Base-by-base conservation (phyloP, 2,797 vertebrate genomes). In the Acropternis orthonyx region DNA sequence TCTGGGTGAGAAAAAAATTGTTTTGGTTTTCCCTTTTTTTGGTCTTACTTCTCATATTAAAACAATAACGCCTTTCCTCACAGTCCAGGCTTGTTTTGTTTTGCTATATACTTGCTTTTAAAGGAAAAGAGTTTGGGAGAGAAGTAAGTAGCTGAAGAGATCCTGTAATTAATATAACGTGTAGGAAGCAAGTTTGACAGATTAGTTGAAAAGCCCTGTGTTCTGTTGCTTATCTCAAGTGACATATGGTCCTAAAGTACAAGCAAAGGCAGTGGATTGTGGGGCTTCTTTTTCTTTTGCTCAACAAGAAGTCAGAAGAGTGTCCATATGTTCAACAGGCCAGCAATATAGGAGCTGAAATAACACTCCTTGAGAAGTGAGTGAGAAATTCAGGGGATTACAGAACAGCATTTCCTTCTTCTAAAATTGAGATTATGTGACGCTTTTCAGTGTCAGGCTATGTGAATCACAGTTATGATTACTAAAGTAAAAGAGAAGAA, bases 121-220 rank as follows among this genome's bases (percentile, higher is more conserved):
- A 78, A 48, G 48, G 61, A 72, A 88, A 95, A 54, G 54, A 90
- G 41, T 79, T 84, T 63, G n/a, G 26, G 44, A 48, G 37, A 76
- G 77, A 72, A 92, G 56, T 86, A 88, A 92, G 58, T 85, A 88
- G n/a, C 73, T 39, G 58, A 81, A 89, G 89, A 94, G 90, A 93
- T 94, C 82, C 81, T 92, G 80, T 96, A 91, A 96, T 97, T 97
- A 94, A 88, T 95, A 92, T 51, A 87, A 96, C 92, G 88, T 87
- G 74, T 85, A 91, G 95, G 96, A 96, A 97, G 82, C 2, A 24
- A 92, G 79, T 81, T 69, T 96, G 78, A 94, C 83, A 78, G 52
- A 63, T 85, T 85, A 93, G 86, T 51, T 93, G 84, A 96, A 95
- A 95, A 91, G 71, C 77, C 41, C 36, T 88, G 12, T 81, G 82